Evolutionary conservation across 1,140 invertebrate genomes (phyloP).

Genomic region (Sminthurides bifidus): DNA sequence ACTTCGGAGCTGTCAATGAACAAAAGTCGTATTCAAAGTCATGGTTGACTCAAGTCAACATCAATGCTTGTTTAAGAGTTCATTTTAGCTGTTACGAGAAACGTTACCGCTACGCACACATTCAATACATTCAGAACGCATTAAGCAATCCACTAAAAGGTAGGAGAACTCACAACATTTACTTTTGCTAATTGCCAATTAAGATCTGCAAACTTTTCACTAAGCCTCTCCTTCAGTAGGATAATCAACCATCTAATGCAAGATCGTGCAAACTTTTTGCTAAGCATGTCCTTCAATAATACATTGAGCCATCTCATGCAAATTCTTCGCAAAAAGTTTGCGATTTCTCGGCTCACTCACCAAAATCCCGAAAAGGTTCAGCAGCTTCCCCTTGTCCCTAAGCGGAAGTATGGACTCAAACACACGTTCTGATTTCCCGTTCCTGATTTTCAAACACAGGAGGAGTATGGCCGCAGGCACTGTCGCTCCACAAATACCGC

Average conservation of each 20-base stretch:
- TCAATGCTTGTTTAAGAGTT: neutral
- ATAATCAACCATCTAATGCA: neutral
- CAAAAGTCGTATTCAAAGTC: neutral
- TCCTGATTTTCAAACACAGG: neutral
- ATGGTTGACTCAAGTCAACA: neutral
- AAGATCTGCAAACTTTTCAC: neutral
- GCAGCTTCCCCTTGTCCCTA: constrained; percentile 5
- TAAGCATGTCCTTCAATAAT: neutral
- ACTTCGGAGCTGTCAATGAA: neutral
- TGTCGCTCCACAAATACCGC: constrained; percentile 15
- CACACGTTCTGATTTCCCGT: constrained; percentile 5
- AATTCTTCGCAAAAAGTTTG: constrained; percentile 1
- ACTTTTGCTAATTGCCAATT: neutral
- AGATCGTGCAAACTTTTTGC: neutral
- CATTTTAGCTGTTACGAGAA: neutral
- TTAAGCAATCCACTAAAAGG: no score
- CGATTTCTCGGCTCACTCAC: neutral
- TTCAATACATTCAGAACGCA: neutral
- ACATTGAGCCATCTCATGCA: neutral
- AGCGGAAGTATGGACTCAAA: constrained; percentile 20
- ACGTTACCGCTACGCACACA: neutral
- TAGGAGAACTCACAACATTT: no score
- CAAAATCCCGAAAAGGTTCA: constrained; percentile 10
- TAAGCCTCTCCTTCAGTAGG: neutral
- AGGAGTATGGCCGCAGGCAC: constrained; percentile 9